Evolutionary conservation across 2,888 invertebrate species (phyloP).

Genomic region (Drosophila neutralis): DNA sequence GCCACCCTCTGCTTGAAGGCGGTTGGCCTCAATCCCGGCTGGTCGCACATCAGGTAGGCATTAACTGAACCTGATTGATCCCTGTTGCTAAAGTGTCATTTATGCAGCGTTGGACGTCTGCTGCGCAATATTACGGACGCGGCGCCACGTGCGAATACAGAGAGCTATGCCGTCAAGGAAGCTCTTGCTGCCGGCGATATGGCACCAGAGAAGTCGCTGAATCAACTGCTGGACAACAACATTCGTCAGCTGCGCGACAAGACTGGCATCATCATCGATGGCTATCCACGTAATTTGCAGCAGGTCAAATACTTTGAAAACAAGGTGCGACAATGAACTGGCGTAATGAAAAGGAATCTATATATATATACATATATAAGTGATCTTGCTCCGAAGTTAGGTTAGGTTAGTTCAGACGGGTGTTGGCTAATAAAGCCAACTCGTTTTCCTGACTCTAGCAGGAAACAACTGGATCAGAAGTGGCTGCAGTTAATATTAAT

Average conservation of each 20-base stretch:
- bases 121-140: constrained; percentile 91
- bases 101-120: constrained; percentile 89
- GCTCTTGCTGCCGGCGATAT: constrained; percentile 92
- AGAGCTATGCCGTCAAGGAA: constrained; percentile 88
- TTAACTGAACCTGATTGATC: too few relatives aligned
- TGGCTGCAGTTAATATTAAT: not conserved
- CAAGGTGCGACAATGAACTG: constrained; percentile 87
- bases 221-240: constrained; percentile 90
- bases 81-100: not conserved
- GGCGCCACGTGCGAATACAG: constrained; percentile 87
- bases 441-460: not conserved
- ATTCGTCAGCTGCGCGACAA: constrained; percentile 87
- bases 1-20: constrained; percentile 91
- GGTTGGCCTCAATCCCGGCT: constrained; percentile 88
- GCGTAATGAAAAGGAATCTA: constrained; percentile 13
- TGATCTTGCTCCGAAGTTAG: not conserved
- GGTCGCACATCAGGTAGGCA: constrained; percentile 89
- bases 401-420: not conserved
- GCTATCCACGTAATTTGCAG: constrained; percentile 95
- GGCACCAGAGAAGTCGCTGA: constrained; percentile 91
- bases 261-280: constrained; percentile 95
- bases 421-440: not conserved
- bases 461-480: not conserved
- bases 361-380: too few relatives aligned
- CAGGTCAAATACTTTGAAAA: constrained; percentile 95